phyloP scores from a whole-genome alignment of 2,888 invertebrate species.

The Hydrotaea diabolus region DNA sequence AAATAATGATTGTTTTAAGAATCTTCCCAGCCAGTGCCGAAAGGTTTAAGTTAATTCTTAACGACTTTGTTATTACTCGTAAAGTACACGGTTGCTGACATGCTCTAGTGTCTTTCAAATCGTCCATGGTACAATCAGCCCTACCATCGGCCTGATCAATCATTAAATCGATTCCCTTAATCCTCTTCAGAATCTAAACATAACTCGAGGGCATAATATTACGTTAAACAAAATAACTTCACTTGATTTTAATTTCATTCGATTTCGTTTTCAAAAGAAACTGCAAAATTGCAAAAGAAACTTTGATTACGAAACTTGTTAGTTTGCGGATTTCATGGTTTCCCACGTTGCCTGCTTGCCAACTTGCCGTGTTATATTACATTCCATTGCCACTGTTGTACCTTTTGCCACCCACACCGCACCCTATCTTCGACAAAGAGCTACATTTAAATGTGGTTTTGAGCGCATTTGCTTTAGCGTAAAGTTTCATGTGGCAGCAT shows the following conservation, averaged over 20 bases:
- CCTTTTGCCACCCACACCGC: too few relatives aligned
- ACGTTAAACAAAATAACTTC: not conserved
- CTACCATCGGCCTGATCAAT: too few relatives aligned
- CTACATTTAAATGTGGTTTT: constrained; percentile 58
- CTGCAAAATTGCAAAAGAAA: constrained; percentile 44
- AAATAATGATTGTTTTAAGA: too few relatives aligned
- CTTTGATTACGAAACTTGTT: constrained; percentile 68
- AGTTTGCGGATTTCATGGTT: constrained; percentile 65
- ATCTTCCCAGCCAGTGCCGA: too few relatives aligned
- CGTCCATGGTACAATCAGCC: too few relatives aligned
- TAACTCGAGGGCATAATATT: not conserved
- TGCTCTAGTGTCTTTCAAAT: too few relatives aligned
- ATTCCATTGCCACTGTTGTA: not conserved
- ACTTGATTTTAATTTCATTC: not conserved
- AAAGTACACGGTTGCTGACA: too few relatives aligned
- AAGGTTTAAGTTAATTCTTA: too few relatives aligned
- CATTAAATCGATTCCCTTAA: not conserved
- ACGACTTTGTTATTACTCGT: too few relatives aligned
- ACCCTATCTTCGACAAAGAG: too few relatives aligned
- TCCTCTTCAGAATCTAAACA: not conserved
- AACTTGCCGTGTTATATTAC: not conserved
- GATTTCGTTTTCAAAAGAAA: constrained; percentile 9
- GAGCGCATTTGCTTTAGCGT: constrained; percentile 47
- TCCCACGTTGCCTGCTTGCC: constrained; percentile 41
- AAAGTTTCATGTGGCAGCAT: constrained; percentile 46